These are phyloP conservation scores for Pyrocoelia pectoralis DNA, from an alignment of 2,888 invertebrate genomes.

Conservation along the genomic window DNA sequence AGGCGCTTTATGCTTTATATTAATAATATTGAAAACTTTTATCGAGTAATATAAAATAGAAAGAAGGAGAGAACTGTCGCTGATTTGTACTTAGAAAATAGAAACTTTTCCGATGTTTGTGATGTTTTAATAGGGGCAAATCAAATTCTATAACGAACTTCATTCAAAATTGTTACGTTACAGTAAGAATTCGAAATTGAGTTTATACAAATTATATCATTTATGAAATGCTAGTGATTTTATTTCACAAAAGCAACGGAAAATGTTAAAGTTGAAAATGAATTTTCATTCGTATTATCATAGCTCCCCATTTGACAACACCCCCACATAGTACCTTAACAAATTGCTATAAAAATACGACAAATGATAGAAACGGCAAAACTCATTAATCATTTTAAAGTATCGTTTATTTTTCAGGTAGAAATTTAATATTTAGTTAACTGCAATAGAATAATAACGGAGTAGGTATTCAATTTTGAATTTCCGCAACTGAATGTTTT, in stretches of 20 bases:
- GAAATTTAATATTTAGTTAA: constrained; percentile 21
- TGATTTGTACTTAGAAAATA: constrained; percentile 8
- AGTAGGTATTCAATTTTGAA: constrained; percentile 16
- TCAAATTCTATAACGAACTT: constrained; percentile 26
- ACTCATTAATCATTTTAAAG: constrained; percentile 41
- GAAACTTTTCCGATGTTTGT: constrained; percentile 17
- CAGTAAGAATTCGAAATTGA: constrained; percentile 28
- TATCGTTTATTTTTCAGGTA: constrained; percentile 18
- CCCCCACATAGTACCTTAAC: constrained; percentile 27
- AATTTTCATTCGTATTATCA: constrained; percentile 42
- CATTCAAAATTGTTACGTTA: constrained; percentile 26
- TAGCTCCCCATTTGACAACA: constrained; percentile 38
- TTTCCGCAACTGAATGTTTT: constrained; percentile 13
- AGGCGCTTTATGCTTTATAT: constrained; percentile 20
- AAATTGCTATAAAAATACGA: constrained; percentile 42
- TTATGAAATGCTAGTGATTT: neutral
- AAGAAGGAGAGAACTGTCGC: neutral
- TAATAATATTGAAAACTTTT: constrained; percentile 26
- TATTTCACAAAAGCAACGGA: constrained; percentile 20
- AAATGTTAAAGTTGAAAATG: constrained; percentile 27
- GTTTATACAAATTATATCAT: constrained; percentile 29
- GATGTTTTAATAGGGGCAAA: constrained; percentile 25
- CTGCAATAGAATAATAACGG: constrained; percentile 8
- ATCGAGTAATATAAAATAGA: constrained; percentile 20
- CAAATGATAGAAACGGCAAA: constrained; percentile 40